Evolutionary conservation across 2,888 invertebrate genomes (phyloP), one percentile per base, ranked within the genome.

Genomic region (Ctenicera cuprea): DNA sequence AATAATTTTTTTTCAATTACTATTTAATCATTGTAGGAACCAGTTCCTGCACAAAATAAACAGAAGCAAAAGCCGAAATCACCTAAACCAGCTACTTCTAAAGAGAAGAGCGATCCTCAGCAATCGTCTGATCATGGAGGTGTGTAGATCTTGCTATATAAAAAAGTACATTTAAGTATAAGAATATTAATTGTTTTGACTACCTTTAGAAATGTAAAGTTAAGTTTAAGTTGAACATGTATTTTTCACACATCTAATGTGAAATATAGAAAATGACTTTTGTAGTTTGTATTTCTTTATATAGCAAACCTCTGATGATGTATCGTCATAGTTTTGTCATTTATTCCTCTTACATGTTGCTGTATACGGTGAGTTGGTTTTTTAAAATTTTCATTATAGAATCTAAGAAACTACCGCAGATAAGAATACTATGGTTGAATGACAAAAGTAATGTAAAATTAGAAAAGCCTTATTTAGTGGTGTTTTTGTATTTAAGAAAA

Each of bases 41-140:
- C 88, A 3, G 82, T 84, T 63, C 81, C 85, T n/a, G 71, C 82
- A 16, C 84, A 82, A 73, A 83, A 80, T 50, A 85, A 83, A 73
- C 83, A 84, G 59, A 85, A 83, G 73, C 78, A 80, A 62, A 83
- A 83, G 77, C 80, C 81, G 14, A 85, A 84, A 77, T 76, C 79
- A 30, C 78, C 69, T 68, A 86, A 84, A 77, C 80, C 82, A 20
- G 37, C 76, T 9, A 61, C 76, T n/a, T 69, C 81, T 2, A 82
- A 80, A 78, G 73, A 79, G 22, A 80, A 78, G 73, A 77, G 57
- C 43, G 76, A 73, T 45, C 26, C 54, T 45, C 78, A 75, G 59
- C 77, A 78, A 73, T 71, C 78, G 16, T 77, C 78, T 38, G 76
- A 76, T 62, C 61, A 74, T 68, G 75, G 75, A 75, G 77, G 78